phyloP scores from a whole-genome alignment of 2,113 vertebrate species.

The Sapayoa aenigma region DNA sequence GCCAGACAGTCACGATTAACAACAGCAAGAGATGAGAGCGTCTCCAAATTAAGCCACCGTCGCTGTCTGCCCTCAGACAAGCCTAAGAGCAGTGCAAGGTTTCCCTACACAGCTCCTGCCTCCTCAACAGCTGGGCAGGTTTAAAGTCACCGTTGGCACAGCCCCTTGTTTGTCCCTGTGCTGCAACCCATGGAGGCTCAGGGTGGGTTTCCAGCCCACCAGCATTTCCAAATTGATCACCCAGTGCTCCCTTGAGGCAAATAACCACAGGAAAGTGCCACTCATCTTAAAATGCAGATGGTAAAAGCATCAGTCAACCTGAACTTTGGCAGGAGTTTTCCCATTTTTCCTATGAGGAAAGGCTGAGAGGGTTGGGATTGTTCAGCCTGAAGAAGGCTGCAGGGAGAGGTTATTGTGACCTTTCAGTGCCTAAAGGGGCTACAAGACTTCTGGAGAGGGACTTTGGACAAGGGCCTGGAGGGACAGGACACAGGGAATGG shows the following conservation, averaged over 20 bases:
- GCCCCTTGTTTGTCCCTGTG: neutral
- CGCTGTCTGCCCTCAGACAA: accelerated
- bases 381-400: neutral
- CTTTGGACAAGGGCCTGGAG: accelerated
- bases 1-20: neutral
- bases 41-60: neutral
- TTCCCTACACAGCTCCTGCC: neutral
- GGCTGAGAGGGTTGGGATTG: neutral
- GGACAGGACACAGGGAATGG: neutral
- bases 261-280: neutral
- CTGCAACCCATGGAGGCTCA: neutral
- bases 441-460: neutral
- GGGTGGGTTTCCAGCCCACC: neutral
- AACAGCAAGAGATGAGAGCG: neutral
- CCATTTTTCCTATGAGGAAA: neutral
- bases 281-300: neutral
- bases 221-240: neutral
- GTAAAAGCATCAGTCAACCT: neutral
- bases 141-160: neutral
- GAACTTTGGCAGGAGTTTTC: neutral
- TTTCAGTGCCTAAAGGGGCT: neutral
- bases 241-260: neutral
- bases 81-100: neutral
- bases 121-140: neutral
- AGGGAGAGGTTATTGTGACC: neutral